Evolutionary conservation across 2,113 vertebrate genomes (phyloP).

Genomic region (Catharus bicknelli): DNA sequence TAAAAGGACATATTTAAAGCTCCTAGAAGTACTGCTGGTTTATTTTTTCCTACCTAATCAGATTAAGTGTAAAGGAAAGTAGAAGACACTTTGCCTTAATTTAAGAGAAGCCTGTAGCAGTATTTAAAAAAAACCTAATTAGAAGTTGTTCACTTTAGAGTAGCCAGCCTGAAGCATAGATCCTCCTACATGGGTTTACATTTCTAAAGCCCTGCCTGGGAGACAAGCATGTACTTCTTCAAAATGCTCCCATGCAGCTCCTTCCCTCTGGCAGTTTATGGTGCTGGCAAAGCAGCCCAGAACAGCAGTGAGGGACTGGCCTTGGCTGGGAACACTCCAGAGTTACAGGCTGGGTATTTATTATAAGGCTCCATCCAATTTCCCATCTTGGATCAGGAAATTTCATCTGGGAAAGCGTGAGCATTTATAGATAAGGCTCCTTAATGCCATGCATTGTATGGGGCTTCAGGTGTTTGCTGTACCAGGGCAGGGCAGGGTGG

Average conservation of each 20-base stretch:
- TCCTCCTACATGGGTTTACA: constrained; percentile 41
- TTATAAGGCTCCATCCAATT: neutral
- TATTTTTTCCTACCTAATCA: constrained; percentile 54
- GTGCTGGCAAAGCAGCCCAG: neutral
- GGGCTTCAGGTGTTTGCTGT: neutral
- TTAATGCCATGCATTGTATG: accelerated
- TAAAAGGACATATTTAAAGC: constrained; percentile 65
- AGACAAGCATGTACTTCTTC: neutral
- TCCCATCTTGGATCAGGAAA: neutral
- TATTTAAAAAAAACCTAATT: constrained; percentile 59
- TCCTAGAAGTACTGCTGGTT: constrained; percentile 34
- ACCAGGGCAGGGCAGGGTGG: too few relatives aligned
- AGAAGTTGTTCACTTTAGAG: constrained; percentile 68
- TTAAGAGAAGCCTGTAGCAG: constrained; percentile 58
- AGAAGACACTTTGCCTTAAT: constrained; percentile 56
- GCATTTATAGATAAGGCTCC: neutral
- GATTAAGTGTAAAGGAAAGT: constrained; percentile 65
- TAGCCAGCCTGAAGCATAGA: constrained; percentile 50
- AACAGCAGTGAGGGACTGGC: neutral
- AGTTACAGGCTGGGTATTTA: neutral
- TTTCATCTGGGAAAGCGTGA: neutral
- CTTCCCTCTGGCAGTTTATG: neutral
- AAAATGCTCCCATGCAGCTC: neutral
- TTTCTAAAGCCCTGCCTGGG: constrained; percentile 37
- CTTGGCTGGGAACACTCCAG: neutral